These are phyloP conservation scores for Sebastes vulpes DNA, from an alignment of 2,797 vertebrate genomes.

Conservation along the genomic window DNA sequence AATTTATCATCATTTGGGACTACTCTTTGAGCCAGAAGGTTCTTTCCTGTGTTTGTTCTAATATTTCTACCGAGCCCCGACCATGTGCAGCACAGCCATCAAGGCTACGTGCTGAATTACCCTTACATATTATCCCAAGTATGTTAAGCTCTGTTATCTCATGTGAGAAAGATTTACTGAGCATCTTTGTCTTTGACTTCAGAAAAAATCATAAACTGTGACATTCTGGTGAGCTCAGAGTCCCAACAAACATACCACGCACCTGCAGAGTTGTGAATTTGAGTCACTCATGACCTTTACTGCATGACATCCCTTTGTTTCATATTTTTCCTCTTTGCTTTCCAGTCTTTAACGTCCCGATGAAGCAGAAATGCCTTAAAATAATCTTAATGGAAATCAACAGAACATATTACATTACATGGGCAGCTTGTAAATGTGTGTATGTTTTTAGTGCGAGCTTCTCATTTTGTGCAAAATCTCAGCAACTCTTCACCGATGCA, in stretches of 20 bases:
- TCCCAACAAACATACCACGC: background rate
- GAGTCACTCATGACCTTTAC: slow-evolving; percentile 18
- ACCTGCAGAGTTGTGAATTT: slow-evolving; percentile 7
- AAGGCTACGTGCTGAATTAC: background rate
- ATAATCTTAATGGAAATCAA: background rate
- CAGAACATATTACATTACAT: background rate
- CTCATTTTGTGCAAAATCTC: slow-evolving; percentile 17
- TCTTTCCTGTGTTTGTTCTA: background rate
- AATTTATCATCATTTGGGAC: background rate
- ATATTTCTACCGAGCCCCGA: background rate
- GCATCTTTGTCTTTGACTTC: slow-evolving; percentile 5
- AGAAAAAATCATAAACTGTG: background rate
- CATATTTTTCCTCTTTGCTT: background rate
- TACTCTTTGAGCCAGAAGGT: background rate
- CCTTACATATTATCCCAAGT: background rate
- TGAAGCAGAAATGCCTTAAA: slow-evolving; percentile 46
- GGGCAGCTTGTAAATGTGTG: background rate
- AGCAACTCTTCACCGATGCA: background rate
- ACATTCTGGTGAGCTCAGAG: background rate
- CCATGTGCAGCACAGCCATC: background rate
- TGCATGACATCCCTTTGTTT: slow-evolving; percentile 13
- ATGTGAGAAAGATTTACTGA: background rate
- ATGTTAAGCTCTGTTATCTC: background rate
- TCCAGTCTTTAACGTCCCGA: background rate
- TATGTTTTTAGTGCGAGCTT: background rate